Base-by-base conservation (phyloP, 92 coral and sea anemone species). In the Plumapathes pennacea region DNA sequence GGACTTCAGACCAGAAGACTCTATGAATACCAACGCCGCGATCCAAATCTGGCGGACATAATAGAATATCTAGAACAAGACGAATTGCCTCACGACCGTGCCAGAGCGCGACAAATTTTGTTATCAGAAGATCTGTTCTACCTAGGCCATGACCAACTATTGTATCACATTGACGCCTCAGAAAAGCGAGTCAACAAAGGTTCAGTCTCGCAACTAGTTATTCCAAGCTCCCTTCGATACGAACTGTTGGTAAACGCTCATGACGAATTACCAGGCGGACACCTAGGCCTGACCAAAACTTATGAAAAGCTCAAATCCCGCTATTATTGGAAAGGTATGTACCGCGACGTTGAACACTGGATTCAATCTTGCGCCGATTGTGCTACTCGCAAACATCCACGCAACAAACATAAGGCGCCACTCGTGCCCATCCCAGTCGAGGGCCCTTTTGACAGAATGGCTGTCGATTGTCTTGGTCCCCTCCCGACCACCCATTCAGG, bases 251-350 rank as follows among this genome's bases (percentile, higher is more conserved):
- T 69, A 19, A 50, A 78, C 0, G 50, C 65, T 29, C 89, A 83
- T 43, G 89, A 76, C 21, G 62, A 64, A 22, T 54, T 75, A 4
- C 18, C 62, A 0, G 85, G 80, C 0, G 85, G 90, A 29, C 85
- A 83, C 50, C 34, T 83, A 12, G 85, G 90, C 11, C 22, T 63
- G 4, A 69, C 62, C 15, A 83, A 83, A 43, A 69, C 80, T 7
- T 83, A 76, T 17, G 75, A 61, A 7, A 76, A 83, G 39, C 31
- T 83, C 0, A 37, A 72, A 6, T 57, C 40, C 13, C 64, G 69
- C 0, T 83, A 54, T 56, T 82, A 60, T 43, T 77, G 81, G 85
- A 43, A 40, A 11, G 77, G 75, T 14, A 83, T 76, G 89, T 76
- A 56, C 36, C 60, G 57, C 11, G 84, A 83, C 33, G 54, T 62